Conservation (phyloP, 2,888 invertebrate genomes). For the Conops quadrifasciatus region DNA sequence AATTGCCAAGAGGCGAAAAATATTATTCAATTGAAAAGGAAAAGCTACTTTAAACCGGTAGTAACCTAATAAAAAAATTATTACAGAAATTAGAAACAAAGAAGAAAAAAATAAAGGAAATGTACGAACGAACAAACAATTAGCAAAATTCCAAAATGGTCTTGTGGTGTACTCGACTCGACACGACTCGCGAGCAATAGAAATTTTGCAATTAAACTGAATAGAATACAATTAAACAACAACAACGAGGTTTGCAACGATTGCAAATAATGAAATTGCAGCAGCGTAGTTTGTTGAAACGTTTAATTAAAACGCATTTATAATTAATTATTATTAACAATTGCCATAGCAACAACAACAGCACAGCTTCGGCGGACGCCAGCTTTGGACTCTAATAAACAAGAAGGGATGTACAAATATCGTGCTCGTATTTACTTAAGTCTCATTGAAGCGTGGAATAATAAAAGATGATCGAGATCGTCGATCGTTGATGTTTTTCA, state of each 20-base stretch:
- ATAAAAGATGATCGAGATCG: slow-evolving; percentile 15
- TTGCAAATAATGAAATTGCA: slow-evolving; percentile 4
- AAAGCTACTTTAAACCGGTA: not conserved
- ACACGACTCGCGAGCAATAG: no score
- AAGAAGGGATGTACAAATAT: not conserved
- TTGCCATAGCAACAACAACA: not conserved
- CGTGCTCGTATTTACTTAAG: no score
- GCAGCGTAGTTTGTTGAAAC: slow-evolving; percentile 8
- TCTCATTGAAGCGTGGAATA: slow-evolving; percentile 15
- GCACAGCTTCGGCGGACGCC: not conserved
- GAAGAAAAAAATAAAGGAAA: no score
- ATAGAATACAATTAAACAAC: slow-evolving; percentile 5
- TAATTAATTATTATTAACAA: slow-evolving; percentile 14
- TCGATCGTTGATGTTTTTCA: slow-evolving; percentile 9
- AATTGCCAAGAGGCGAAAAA: no score
- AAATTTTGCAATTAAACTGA: not conserved
- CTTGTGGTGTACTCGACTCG: no score
- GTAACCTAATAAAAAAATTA: not conserved
- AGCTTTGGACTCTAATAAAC: no score
- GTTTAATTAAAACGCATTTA: slow-evolving; percentile 17
- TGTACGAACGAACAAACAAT: no score
- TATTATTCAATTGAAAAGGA: not conserved
- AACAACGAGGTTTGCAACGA: not conserved
- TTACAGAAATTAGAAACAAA: not conserved
- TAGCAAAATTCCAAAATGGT: not conserved